Base-by-base conservation (phyloP, 1,140 invertebrate genomes). In the Bombus pascuorum region DNA sequence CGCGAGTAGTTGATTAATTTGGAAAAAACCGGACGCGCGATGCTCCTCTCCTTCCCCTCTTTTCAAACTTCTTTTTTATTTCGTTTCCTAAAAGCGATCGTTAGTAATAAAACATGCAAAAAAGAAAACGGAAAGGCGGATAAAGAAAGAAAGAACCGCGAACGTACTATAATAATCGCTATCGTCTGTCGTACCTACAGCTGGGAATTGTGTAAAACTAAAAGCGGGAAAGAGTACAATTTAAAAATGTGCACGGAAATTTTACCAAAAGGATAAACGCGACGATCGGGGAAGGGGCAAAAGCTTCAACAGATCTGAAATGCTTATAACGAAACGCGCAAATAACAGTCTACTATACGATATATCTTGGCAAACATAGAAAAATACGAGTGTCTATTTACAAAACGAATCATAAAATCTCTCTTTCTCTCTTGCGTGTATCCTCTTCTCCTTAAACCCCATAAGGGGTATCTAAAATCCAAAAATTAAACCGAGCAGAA, bases 351-450 rank as follows among this genome's bases (percentile, higher is more conserved):
- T 89, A 78, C 88, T 90, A 90, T 78, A 73, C 57, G n/a, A 77
- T 65, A 77, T 65, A 90, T 86, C 68, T 47, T 78, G 86, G 65
- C 82, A 76, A 91, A 90, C 81, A 82, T 90, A 89, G 75, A 91
- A 91, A 90, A 91, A 91, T 89, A 91, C 89, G 80, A 89, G 87
- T 89, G 68, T 90, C 85, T 91, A 91, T 90, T 47, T 90, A 88
- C 87, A 91, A 91, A 91, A 90, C 85, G 79, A 89, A 81, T 76
- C 65, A 88, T 86, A 79, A 47, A 89, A 91, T 81, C 81, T 83
- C 65, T 90, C 66, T 37, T 81, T 89, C 62, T 65, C 74, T 84
- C 65, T 66, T 57, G 44, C 39, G 80, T 66, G 62, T 53, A 53
- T 53, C 47, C 47, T 68, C 53, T 66, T 32, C 22, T 77, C 85